Evolutionary conservation across 2,113 vertebrate species (phyloP).

Genomic region (Carassius gibelio): DNA sequence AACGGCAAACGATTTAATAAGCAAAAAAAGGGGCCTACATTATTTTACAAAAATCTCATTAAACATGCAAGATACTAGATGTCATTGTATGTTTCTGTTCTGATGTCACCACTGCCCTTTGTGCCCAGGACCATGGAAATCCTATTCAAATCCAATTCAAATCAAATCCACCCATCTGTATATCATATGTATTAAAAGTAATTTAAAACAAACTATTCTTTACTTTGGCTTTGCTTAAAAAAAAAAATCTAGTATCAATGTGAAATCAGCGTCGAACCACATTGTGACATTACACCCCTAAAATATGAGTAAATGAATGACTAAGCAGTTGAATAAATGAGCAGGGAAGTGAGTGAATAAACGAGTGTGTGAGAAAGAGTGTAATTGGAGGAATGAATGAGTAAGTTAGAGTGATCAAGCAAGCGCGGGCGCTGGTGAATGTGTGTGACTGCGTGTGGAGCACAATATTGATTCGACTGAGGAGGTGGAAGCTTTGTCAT

Average conservation of each 20-base stretch:
- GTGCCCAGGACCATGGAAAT: neutral
- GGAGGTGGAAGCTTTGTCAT: slow-evolving; percentile 3
- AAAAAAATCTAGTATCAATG: neutral
- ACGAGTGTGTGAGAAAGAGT: neutral
- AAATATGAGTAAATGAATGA: neutral
- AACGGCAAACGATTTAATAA: no score
- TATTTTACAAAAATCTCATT: no score
- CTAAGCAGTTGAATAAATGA: neutral
- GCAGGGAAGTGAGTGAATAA: neutral
- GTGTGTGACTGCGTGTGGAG: slow-evolving; percentile 6
- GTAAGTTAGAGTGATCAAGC: neutral
- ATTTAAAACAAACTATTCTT: neutral
- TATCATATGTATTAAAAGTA: neutral
- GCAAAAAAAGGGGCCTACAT: no score
- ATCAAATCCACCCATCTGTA: neutral
- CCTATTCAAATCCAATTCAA: neutral
- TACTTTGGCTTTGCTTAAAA: neutral
- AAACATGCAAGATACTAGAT: no score
- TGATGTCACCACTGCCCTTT: no score
- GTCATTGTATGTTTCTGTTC: no score
- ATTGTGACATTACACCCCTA: neutral
- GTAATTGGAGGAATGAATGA: neutral
- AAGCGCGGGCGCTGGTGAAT: slow-evolving; percentile 7
- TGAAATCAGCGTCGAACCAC: neutral
- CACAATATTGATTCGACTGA: slow-evolving; percentile 30